Conservation (phyloP, 1,140 invertebrate species). For the Carposina sasakii region DNA sequence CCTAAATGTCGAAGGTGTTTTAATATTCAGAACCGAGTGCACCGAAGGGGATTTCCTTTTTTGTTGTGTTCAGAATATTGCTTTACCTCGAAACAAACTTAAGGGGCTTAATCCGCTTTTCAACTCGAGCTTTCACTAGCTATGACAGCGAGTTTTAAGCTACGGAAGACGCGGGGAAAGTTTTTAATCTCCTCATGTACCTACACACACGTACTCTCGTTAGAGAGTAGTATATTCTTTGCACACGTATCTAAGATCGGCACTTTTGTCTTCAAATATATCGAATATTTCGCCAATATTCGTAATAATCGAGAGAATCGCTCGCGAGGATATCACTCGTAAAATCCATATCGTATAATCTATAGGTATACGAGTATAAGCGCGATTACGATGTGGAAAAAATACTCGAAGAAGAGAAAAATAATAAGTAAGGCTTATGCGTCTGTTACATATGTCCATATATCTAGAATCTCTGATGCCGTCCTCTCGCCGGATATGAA, state of each 20-base stretch:
- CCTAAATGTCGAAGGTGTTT: slow-evolving; percentile 28
- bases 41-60: slow-evolving; percentile 43
- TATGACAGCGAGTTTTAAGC: slow-evolving; percentile 59
- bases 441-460: slow-evolving; percentile 45
- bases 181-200: slow-evolving; percentile 56
- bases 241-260: no score
- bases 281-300: no score
- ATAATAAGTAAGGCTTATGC: slow-evolving; percentile 44
- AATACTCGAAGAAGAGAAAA: slow-evolving; percentile 24
- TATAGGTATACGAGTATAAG: no score
- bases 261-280: no score
- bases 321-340: no score
- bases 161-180: slow-evolving; percentile 48
- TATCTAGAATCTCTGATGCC: slow-evolving; percentile 44
- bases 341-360: no score
- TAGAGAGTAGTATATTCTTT: no score
- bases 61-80: slow-evolving; percentile 55
- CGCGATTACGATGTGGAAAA: no score
- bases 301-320: no score
- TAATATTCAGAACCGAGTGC: slow-evolving; percentile 40
- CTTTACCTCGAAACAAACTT: slow-evolving; percentile 64
- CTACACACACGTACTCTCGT: no score
- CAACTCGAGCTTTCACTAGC: slow-evolving; percentile 59
- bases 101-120: slow-evolving; percentile 63
- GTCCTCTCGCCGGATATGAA: slow-evolving; percentile 49